These are phyloP conservation scores for Axinella damicornis DNA, from an alignment of 37 sponge, comb jelly and placozoan genomes.

Conservation along the genomic window DNA sequence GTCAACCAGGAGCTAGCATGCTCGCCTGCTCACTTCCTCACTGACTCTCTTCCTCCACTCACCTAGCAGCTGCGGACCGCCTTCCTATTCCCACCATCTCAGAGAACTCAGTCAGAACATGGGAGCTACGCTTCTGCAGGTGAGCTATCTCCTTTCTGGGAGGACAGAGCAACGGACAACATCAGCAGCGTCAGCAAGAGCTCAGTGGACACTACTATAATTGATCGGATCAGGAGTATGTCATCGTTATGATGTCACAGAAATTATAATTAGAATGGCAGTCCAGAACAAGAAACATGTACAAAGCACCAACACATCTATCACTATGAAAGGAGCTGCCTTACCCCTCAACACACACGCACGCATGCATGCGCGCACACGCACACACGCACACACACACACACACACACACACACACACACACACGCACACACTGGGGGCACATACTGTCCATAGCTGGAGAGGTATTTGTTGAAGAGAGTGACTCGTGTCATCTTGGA, in stretches of 20 bases:
- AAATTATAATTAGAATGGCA: too few species aligned
- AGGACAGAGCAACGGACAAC: neutral
- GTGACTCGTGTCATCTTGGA: slow-evolving; percentile 50
- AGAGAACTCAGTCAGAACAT: slow-evolving; percentile 36
- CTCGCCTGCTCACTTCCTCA: too few species aligned
- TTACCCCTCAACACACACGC: neutral
- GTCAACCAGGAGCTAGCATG: too few species aligned
- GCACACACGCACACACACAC: slow-evolving; percentile 40
- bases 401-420: too few species aligned
- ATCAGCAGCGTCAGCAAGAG: too few species aligned
- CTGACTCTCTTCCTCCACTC: neutral
- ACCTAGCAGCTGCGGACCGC: slow-evolving; percentile 34
- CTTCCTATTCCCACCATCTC: slow-evolving; percentile 44
- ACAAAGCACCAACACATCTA: neutral
- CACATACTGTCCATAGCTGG: slow-evolving; percentile 67
- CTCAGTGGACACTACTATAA: too few species aligned
- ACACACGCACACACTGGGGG: too few species aligned
- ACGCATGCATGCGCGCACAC: neutral
- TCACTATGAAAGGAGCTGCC: too few species aligned
- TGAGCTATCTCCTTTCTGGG: slow-evolving; percentile 59
- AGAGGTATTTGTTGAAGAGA: slow-evolving; percentile 70
- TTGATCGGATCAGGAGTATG: too few species aligned
- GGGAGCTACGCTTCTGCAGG: slow-evolving; percentile 21
- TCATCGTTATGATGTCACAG: too few species aligned
- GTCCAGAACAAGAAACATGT: too few species aligned